Percentiles rank a stretch among this genome's conserved stretches.
Evolutionary conservation across 2,797 vertebrate species (phyloP).

Genomic region (Megalops cyprinoides): DNA sequence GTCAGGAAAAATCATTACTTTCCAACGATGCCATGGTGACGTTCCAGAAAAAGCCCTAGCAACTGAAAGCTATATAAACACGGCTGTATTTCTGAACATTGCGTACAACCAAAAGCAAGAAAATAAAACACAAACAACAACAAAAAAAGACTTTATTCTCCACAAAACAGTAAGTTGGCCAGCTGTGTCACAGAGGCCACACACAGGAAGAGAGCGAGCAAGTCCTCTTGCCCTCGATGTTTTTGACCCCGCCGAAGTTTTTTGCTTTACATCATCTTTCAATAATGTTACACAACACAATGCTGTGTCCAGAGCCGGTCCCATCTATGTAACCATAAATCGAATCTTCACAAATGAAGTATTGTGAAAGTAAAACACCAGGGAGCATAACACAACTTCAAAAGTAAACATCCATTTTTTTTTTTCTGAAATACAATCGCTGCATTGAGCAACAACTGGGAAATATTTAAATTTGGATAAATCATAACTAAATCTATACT

Average conservation of each 20-base stretch:
- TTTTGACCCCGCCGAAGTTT: constrained; percentile 24
- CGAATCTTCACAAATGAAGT: constrained; percentile 54
- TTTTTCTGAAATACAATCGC: constrained; percentile 41
- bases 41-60: constrained; percentile 38
- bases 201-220: constrained; percentile 23
- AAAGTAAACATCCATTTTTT: constrained; percentile 45
- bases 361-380: constrained; percentile 54
- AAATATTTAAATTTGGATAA: constrained; percentile 45
- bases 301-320: constrained; percentile 43
- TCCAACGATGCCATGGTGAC: constrained; percentile 34
- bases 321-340: constrained; percentile 58
- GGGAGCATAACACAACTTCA: constrained; percentile 4
- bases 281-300: constrained; percentile 55
- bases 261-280: constrained; percentile 47
- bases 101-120: constrained; percentile 32
- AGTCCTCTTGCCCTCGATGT: constrained; percentile 31
- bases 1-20: constrained; percentile 39
- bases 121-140: not conserved
- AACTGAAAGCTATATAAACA: constrained; percentile 42
- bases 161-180: not conserved
- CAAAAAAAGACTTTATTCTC: not conserved
- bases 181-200: not conserved
- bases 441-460: constrained; percentile 52
- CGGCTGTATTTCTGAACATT: constrained; percentile 27
- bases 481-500: constrained; percentile 40